Base-by-base conservation (phyloP, 2,113 vertebrate genomes). In the Pandion haliaetus region DNA sequence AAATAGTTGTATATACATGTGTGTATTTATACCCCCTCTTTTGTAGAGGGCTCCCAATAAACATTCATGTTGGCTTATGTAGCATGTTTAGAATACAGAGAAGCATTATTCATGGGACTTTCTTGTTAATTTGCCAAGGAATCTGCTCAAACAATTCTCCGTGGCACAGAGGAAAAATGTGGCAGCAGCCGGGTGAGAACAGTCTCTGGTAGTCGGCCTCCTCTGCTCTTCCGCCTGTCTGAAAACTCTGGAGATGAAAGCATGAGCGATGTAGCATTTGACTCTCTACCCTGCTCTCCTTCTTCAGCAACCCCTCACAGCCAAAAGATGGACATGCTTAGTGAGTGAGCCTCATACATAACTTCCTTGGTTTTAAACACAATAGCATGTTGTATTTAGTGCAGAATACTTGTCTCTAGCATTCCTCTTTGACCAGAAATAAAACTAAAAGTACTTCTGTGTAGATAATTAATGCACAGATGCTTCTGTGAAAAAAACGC, bases 91-190 rank as follows among this genome's bases (percentile, higher is more conserved):
- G n/a, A 62, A 34, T 54, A 44, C 23, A 42, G 58, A 67, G 86
- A 54, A 67, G 49, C 34, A 13, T 88, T 80, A 72, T 17, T 96
- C 58, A 88, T 54, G 21, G 38, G 31, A 19, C 14, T 42, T 93
- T 59, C 40, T 67, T 79, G 36, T 94, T 95, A 52, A 6, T 93
- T 91, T 87, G 45, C 76, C 88, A 95, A 99, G 99, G 98, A 99
- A 77, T 99, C 99, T 4, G 99, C 99, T 13, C 94, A 99, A 88
- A 99, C 99, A 4, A 98, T 99, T 70, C 96, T 99, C 42, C 98
- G 99, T 49, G 99, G 99, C 36, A 99, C 98, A 4, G 99, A 99
- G 98, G 99, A 99, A 77, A 98, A 95, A 8, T 99, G 99, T n/a
- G 99, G 99, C 42, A 99, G 99, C 49, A 98, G 98, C 50, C 98